Evolutionary conservation across 2,888 invertebrate species (phyloP).

Genomic region (Aphidius colemani): DNA sequence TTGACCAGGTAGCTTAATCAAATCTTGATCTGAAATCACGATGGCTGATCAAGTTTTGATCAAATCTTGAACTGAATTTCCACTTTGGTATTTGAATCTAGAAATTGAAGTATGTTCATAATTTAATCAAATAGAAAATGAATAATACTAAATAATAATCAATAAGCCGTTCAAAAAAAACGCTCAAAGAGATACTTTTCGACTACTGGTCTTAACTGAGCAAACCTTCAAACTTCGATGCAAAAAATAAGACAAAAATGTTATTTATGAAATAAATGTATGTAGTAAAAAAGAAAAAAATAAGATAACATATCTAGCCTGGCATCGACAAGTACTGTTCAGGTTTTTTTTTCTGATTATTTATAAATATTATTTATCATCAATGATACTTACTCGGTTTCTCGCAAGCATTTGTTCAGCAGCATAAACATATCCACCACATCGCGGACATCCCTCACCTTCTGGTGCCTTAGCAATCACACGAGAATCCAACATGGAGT

Average conservation of each 20-base stretch:
- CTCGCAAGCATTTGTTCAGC: conserved; percentile 92
- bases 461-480: conserved; percentile 81
- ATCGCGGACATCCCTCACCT: conserved; percentile 86
- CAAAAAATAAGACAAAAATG: too few relatives aligned
- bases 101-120: too few relatives aligned
- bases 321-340: not conserved
- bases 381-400: conserved; percentile 74
- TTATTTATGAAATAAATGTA: too few relatives aligned
- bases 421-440: conserved; percentile 87
- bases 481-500: conserved; percentile 71
- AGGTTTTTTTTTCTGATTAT: conserved; percentile 7
- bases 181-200: too few relatives aligned
- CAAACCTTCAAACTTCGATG: too few relatives aligned
- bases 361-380: not conserved
- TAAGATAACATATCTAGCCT: not conserved
- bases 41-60: not conserved
- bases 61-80: not conserved
- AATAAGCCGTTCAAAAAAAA: too few relatives aligned
- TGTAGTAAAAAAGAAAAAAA: not conserved
- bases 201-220: too few relatives aligned
- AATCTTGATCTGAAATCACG: not conserved
- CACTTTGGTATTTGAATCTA: too few relatives aligned
- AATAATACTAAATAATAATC: too few relatives aligned
- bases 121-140: too few relatives aligned
- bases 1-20: not conserved